These are phyloP conservation scores for Peromyscus polionotus DNA, from an alignment of 2,113 vertebrate genomes.

Conservation along the genomic window DNA sequence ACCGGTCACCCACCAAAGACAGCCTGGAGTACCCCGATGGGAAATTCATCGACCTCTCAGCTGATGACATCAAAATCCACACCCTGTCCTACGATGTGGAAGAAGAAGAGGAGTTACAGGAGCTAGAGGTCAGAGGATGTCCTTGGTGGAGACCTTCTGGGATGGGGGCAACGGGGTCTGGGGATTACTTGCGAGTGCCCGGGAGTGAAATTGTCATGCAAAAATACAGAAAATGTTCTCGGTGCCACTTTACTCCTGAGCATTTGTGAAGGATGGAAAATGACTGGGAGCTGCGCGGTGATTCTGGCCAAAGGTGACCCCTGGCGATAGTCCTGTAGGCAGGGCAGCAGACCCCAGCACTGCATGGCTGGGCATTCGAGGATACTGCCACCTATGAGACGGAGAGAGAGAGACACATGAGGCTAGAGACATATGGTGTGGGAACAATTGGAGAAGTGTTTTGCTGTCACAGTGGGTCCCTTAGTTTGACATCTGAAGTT, in stretches of 20 bases:
- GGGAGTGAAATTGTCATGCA: not conserved
- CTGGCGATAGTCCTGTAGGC: rapidly evolving
- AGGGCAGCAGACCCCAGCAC: not conserved
- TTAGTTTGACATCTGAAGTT: not conserved
- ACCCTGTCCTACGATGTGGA: constrained; percentile 95
- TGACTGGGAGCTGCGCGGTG: not conserved
- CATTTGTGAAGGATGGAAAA: not conserved
- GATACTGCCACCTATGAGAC: not conserved
- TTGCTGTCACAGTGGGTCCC: not conserved
- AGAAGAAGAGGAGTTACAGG: constrained; percentile 95
- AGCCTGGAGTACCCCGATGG: constrained; percentile 90
- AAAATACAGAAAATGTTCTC: not conserved
- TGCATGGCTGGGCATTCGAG: too few species aligned
- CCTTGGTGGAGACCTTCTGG: not conserved
- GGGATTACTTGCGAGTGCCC: not conserved
- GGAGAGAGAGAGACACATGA: not conserved
- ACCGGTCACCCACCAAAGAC: constrained; percentile 89
- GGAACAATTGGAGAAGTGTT: not conserved
- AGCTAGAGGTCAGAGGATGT: constrained; percentile 92
- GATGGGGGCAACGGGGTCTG: not conserved
- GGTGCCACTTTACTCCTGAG: not conserved
- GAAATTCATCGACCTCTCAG: constrained; percentile 92
- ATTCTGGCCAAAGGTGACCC: not conserved
- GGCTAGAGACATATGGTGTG: not conserved
- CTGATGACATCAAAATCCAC: constrained; percentile 93